Conservation (phyloP, 2,888 invertebrate genomes). For the Thecophora atra region DNA sequence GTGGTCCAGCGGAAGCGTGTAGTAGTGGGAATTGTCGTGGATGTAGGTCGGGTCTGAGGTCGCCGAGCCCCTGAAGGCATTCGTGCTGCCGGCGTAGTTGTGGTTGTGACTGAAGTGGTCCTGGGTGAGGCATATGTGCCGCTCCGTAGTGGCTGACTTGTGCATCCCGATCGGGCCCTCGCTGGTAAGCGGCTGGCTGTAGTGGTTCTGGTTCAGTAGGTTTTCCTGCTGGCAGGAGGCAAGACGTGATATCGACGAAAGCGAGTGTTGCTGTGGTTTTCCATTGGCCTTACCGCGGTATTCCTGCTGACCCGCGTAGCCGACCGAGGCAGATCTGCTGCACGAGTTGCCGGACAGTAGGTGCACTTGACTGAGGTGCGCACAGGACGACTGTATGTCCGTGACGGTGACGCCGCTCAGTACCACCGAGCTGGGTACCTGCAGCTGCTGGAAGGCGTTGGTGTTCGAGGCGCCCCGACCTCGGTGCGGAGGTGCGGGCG, state of each 20-base stretch:
- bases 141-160: slow-evolving; percentile 52
- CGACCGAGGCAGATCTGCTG: slow-evolving; percentile 28
- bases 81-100: slow-evolving; percentile 45
- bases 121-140: slow-evolving; percentile 60
- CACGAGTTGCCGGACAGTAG: slow-evolving; percentile 60
- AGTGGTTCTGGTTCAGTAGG: slow-evolving; percentile 53
- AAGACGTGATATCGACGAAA: slow-evolving; percentile 56
- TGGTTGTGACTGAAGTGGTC: slow-evolving; percentile 64
- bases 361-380: slow-evolving; percentile 65
- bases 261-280: slow-evolving; percentile 47
- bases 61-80: slow-evolving; percentile 44
- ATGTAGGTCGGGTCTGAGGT: slow-evolving; percentile 56
- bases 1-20: slow-evolving; percentile 63
- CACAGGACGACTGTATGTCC: slow-evolving; percentile 57
- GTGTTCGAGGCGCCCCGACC: slow-evolving; percentile 62
- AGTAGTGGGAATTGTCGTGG: slow-evolving; percentile 65
- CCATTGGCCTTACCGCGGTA: slow-evolving; percentile 57
- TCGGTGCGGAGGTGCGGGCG: slow-evolving; percentile 84
- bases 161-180: slow-evolving; percentile 45
- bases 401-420: slow-evolving; percentile 49
- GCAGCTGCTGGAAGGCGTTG: slow-evolving; percentile 60
- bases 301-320: slow-evolving; percentile 57
- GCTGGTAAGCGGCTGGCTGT: slow-evolving; percentile 61
- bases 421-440: slow-evolving; percentile 56
- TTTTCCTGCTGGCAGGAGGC: slow-evolving; percentile 52